Evolutionary conservation across 1,140 invertebrate genomes (phyloP), one percentile per base, ranked within the genome.

Genomic region (Pseudomyrmex dendroicus): DNA sequence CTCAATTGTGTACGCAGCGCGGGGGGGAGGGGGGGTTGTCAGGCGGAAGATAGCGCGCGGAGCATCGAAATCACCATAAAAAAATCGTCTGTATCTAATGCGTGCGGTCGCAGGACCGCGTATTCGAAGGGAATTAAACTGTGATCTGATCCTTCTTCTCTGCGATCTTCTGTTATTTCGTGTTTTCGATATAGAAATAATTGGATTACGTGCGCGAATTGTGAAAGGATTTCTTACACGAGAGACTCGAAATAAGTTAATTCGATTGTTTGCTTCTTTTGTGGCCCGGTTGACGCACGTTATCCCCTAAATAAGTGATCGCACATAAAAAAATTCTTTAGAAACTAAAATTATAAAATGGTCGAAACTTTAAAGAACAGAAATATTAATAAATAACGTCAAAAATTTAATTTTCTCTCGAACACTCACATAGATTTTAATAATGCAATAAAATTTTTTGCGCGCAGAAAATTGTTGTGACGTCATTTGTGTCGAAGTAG

Each of bases 11-110:
- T 88, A 83, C 83, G 84, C 68, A n/a, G n/a, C n/a, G n/a, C n/a
- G n/a, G n/a, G n/a, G n/a, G n/a, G n/a, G n/a, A n/a, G 20, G 20
- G 85, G 87, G 90, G 86, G 84, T 82, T 82, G 70, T 63, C 57
- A 50, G 12, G 62, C 61, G 61, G 64, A 63, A 82, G 68, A 50
- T 59, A 62, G 66, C 82, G 85, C 84, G 67, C 76, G 76, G 66
- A 82, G 89, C 90, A 89, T 91, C 90, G 91, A 92, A 92, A 92
- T 92, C 91, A 90, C 89, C 88, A 91, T 91, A 92, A 92, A 92
- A 92, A 92, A 92, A 88, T 88, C 83, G 73, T 15, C 82, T 80
- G 63, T 82, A 64, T 83, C 85, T 86, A 73, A 80, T 50, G 46
- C 56, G 56, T 20, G 15, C 44, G 25, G 10, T 73, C 54, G 68